Conservation (phyloP, 2,888 invertebrate species). For the Lasioglossum pauxillum region DNA sequence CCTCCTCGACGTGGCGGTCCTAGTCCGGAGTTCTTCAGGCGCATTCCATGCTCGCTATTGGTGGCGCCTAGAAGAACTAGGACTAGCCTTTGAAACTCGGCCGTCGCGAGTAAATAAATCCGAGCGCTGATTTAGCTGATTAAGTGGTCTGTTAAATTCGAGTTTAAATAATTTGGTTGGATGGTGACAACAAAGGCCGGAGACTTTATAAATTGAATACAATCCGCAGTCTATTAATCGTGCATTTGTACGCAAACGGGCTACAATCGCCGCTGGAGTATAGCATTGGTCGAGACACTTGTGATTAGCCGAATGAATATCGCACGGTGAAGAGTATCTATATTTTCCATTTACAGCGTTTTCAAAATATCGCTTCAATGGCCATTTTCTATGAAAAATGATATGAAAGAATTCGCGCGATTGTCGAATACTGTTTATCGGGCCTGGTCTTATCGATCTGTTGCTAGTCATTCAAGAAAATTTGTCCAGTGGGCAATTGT, state of each 20-base stretch:
- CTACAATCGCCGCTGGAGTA: slow-evolving; percentile 55
- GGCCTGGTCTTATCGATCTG: slow-evolving; percentile 11
- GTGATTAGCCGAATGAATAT: slow-evolving; percentile 52
- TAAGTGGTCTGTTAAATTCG: no score
- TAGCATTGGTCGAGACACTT: slow-evolving; percentile 58
- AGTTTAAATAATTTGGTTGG: background rate
- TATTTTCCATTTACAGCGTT: slow-evolving; percentile 27
- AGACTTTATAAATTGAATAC: background rate
- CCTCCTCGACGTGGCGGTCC: no score
- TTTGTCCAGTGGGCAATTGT: no score
- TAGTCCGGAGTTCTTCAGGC: no score
- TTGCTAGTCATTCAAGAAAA: background rate
- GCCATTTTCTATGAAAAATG: slow-evolving; percentile 20
- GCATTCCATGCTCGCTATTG: no score
- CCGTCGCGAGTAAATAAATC: no score
- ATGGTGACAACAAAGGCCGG: background rate
- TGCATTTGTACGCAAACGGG: slow-evolving; percentile 12
- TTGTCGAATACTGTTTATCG: slow-evolving; percentile 9
- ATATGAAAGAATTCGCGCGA: background rate
- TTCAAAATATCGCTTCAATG: slow-evolving; percentile 20
- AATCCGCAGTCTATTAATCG: background rate
- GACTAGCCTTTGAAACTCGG: no score
- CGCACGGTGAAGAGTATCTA: background rate
- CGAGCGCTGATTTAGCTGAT: no score
- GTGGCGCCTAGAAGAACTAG: no score